Base-by-base conservation (phyloP, 2,113 vertebrate genomes). In the Eulemur macaco region DNA sequence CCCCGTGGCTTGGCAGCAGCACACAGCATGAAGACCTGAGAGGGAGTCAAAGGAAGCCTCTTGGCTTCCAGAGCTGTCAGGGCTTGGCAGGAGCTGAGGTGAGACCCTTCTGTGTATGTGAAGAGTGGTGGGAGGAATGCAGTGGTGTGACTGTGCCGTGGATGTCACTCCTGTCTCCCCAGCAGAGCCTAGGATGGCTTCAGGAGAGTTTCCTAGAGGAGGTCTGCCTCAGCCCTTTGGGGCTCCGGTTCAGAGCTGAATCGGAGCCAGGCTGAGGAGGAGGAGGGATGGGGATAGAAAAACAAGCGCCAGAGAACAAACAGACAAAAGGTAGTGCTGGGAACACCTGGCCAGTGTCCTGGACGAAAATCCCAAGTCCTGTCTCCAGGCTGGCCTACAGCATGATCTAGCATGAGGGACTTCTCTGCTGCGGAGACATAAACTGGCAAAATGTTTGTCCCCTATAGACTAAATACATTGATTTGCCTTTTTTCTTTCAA, bases 1-100 rank as follows among this genome's bases (percentile, higher is more conserved):
- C 93, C 95, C 86, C 94, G 50, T 95, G 98, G 93, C 86, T 98
- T 98, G 96, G 97, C 97, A 98, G 89, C 4, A 3, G 37, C 12
- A 64, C 94, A 95, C 98, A 96, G 80, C 12, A 14, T 63, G 78
- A 88, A 98, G 96, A 98, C 96, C 94, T 95, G 81, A 71, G 64
- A 21, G 73, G 84, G 45, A 95, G 89, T 95, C 97, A 96, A 42
- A 97, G 93, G 37, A 95, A 89, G 58, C 34, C 83, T 69, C 96
- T 95, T 18, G 78, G 82, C 94, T 94, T 88, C 80, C 91, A 93
- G 91, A 96, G 34, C 86, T 97, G 94, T 83, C 42, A 66, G 97
- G 86, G 69, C 94, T 97, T 98, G 94, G 94, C 97, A 96, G 81
- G 15, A 21, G 80, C n/a, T 60, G 20, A 95, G 88, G 56, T 92